Percentiles rank a stretch among this genome's conserved stretches.
These are phyloP conservation scores for Heliconius congener DNA, from an alignment of 1,140 invertebrate species.

Conservation along the genomic window DNA sequence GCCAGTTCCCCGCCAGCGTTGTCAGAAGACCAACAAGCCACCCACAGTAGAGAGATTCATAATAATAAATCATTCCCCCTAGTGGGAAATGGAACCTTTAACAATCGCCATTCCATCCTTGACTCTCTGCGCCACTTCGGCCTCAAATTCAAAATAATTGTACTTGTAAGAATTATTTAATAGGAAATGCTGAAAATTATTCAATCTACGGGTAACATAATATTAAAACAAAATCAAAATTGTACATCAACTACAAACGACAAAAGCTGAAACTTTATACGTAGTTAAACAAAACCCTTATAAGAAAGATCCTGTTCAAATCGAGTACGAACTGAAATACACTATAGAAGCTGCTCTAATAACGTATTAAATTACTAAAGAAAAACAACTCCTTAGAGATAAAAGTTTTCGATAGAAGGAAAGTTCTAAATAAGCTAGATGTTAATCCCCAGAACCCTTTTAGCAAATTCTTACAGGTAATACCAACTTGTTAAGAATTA, in stretches of 20 bases:
- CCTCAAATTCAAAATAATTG: too few relatives aligned
- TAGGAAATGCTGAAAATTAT: too few relatives aligned
- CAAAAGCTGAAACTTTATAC: neutral
- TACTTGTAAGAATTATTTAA: too few relatives aligned
- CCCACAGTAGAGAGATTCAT: too few relatives aligned
- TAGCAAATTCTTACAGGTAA: conserved; percentile 10
- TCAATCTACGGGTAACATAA: too few relatives aligned
- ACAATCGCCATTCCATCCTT: too few relatives aligned
- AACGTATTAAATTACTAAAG: neutral
- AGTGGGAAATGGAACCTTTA: too few relatives aligned
- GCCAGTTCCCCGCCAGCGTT: too few relatives aligned
- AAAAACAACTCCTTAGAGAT: neutral
- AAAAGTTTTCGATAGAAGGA: conserved; percentile 8
- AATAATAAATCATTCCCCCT: too few relatives aligned
- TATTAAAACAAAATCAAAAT: neutral
- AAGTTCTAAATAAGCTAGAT: conserved; percentile 16
- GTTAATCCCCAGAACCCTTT: conserved; percentile 22
- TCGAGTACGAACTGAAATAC: neutral
- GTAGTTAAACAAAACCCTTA: neutral
- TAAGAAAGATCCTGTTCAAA: neutral
- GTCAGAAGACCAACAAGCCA: too few relatives aligned
- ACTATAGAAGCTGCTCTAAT: neutral
- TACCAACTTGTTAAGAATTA: neutral
- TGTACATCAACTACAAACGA: neutral
- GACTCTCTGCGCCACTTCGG: too few relatives aligned